Base-by-base conservation (phyloP, 2,888 invertebrate species). In the Acrobasis suavella region DNA sequence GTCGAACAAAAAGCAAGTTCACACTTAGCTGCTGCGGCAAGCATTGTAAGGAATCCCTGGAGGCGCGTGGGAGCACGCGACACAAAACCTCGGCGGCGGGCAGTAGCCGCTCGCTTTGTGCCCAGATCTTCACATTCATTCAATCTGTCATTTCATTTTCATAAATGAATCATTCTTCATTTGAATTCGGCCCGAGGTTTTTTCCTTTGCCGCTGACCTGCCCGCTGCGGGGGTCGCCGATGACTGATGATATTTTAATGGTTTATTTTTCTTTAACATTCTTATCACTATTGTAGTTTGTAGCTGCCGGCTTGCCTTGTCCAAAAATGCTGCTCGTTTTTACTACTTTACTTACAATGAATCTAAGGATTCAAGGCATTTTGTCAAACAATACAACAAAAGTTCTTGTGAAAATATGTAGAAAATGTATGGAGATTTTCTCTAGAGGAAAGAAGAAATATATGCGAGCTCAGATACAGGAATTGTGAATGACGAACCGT, bases 141-240 rank as follows among this genome's bases (percentile, higher is more conserved):
- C 88, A 90, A 88, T 89, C 89, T 88, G 91, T 91, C 91, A 89
- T 92, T 91, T 86, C 87, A 88, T 91, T 91, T 91, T 91, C 89
- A 88, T 89, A 91, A 90, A 91, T 86, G 89, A 91, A 90, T 89
- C 86, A 88, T 91, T 91, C 89, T 87, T 89, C 89, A 89, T 91
- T 90, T 88, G 90, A 87, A 91, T 90, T 86, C 83, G 85, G 81
- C 75, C 74, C 68, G 85, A 82, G 78, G 80, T 81, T 88, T 89
- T 88, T 91, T 86, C 85, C 82, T 85, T 82, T 74, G 72, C 80
- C 78, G 85, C 84, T 91, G 89, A 89, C 89, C 90, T 90, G 87
- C 86, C 87, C 87, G 86, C 91, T 86, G 83, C 86, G 91, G 87
- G 85, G 89, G 86, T 86, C 86, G 84, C 76, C 75, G 72, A 80